A percentile compares a stretch with the other conserved stretches of the same genome.
Conservation (phyloP, 1,140 invertebrate species). For the Lutraria rhynchaena region DNA sequence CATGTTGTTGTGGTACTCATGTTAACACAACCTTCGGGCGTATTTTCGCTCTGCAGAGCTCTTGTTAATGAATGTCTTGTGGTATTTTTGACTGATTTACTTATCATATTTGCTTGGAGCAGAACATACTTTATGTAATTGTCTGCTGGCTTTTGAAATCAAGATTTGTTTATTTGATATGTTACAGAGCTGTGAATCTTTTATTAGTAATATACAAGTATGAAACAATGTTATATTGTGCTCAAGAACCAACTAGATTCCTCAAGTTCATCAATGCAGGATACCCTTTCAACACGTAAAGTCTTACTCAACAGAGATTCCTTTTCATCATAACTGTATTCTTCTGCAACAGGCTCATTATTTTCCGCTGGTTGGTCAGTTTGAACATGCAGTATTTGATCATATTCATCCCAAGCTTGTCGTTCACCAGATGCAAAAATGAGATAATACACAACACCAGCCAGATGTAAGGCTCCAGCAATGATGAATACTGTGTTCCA, state of each 20-base stretch:
- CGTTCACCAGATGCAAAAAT: conserved; percentile 44
- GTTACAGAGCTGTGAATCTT: too few relatives aligned
- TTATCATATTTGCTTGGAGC: too few relatives aligned
- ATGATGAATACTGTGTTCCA: conserved; percentile 20
- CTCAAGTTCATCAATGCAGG: background rate
- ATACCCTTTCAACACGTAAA: background rate
- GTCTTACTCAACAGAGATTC: conserved; percentile 2
- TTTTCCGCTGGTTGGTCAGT: background rate
- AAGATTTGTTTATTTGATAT: too few relatives aligned
- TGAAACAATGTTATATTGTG: too few relatives aligned
- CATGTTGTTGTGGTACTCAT: too few relatives aligned
- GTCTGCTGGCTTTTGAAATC: too few relatives aligned
- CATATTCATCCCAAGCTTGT: conserved; percentile 27
- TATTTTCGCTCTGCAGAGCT: too few relatives aligned
- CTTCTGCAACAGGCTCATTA: background rate
- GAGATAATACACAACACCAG: conserved; percentile 29
- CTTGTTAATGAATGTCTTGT: too few relatives aligned
- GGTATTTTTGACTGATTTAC: too few relatives aligned
- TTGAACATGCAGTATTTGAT: background rate
- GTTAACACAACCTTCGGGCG: too few relatives aligned
- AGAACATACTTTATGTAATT: too few relatives aligned
- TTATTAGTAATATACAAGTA: too few relatives aligned
- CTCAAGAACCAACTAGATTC: conserved; percentile 28
- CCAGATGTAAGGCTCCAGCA: conserved; percentile 8
- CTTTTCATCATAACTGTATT: background rate